These are phyloP conservation scores for Emydoidea blandingii DNA, from an alignment of 2,797 vertebrate species.

Conservation along the genomic window DNA sequence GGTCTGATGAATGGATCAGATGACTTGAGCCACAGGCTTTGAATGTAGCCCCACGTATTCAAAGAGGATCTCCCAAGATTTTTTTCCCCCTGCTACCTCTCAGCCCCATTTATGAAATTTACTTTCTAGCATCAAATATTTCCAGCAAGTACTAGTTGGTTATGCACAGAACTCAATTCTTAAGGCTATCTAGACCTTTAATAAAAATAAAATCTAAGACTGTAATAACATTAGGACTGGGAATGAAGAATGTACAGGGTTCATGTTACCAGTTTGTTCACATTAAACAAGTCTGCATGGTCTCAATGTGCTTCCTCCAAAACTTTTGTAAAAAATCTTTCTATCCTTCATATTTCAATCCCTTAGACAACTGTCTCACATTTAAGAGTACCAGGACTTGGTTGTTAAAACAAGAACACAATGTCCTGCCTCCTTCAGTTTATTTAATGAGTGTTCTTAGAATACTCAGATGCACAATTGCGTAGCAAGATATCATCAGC, in stretches of 20 bases:
- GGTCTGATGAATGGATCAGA: constrained; percentile 32
- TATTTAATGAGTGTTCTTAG: neutral
- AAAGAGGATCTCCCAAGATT: constrained; percentile 16
- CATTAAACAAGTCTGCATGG: neutral
- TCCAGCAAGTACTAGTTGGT: neutral
- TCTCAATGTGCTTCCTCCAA: neutral
- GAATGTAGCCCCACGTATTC: neutral
- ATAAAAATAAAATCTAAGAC: constrained; percentile 45
- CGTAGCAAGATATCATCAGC: neutral
- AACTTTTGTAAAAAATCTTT: neutral
- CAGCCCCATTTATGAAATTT: neutral
- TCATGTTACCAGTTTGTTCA: constrained; percentile 20
- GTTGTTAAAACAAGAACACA: neutral
- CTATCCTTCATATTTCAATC: neutral
- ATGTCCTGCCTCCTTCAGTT: neutral
- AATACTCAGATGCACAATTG: neutral
- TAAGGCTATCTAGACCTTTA: neutral
- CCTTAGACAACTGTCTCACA: constrained; percentile 7
- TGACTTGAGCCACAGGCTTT: neutral
- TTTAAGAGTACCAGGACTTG: constrained; percentile 2
- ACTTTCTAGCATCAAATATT: neutral
- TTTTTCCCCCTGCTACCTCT: fast-evolving
- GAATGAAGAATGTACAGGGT: neutral
- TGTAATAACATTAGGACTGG: neutral
- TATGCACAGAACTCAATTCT: constrained; percentile 8